Evolutionary conservation across 2,797 vertebrate species (phyloP).

Genomic region (Chelon labrosus): DNA sequence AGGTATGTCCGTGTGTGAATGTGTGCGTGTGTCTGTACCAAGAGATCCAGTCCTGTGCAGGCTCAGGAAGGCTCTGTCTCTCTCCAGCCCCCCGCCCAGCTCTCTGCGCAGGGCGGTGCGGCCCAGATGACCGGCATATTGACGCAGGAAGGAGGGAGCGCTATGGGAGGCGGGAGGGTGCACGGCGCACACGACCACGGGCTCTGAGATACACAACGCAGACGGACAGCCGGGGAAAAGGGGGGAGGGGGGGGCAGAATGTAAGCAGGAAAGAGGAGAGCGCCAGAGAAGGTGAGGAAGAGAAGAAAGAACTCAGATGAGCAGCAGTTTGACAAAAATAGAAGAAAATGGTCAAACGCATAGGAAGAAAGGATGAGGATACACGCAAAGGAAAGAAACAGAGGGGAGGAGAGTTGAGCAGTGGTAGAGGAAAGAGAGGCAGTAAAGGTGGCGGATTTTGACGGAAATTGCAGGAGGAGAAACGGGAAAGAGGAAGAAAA

Average conservation of each 20-base stretch:
- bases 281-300: conserved; percentile 29
- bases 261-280: conserved; percentile 1
- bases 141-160: conserved; percentile 87
- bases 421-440: neutral
- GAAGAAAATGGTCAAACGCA: conserved; percentile 1
- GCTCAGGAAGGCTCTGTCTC: conserved; percentile 83
- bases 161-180: conserved; percentile 87
- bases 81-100: conserved; percentile 80
- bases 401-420: neutral
- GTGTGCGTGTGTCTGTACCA: conserved; percentile 75
- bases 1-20: conserved; percentile 5
- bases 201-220: conserved; percentile 76
- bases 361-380: neutral
- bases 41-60: conserved; percentile 88
- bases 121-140: conserved; percentile 86
- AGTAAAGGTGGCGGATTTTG: conserved; percentile 4
- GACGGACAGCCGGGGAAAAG: conserved; percentile 38
- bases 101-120: conserved; percentile 85
- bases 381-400: neutral
- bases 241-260: neutral
- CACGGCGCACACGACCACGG: conserved; percentile 79
- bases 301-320: conserved; percentile 4
- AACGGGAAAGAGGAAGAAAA: conserved; percentile 18
- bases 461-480: conserved; percentile 16
- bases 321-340: conserved; percentile 21